A percentile compares a stretch with the other conserved stretches of the same genome.
Conservation (phyloP, 2,888 invertebrate genomes). For the Coenonympha glycerion region DNA sequence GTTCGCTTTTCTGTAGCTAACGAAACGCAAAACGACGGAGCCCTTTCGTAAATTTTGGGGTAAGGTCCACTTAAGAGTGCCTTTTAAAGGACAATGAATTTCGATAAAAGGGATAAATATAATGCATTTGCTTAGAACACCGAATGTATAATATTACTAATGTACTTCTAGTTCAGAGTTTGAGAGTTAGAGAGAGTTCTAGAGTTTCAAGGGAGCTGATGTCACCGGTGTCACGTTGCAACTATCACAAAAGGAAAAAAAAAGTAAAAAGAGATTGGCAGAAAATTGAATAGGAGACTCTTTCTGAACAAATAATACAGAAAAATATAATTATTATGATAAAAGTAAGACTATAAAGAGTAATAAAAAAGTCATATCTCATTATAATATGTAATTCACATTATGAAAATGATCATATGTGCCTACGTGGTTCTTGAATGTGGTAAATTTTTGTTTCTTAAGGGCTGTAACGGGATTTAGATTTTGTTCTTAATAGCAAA, state of each 20-base stretch:
- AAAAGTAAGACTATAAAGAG: constrained; percentile 1
- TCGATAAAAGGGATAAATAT: background rate
- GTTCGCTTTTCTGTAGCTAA: constrained; percentile 13
- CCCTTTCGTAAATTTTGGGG: constrained; percentile 11
- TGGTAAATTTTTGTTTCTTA: background rate
- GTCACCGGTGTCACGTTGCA: too few relatives aligned
- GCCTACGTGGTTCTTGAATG: background rate
- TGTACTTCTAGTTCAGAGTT: too few relatives aligned
- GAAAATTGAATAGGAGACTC: too few relatives aligned
- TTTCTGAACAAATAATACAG: too few relatives aligned
- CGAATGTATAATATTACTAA: too few relatives aligned
- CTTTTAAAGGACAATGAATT: constrained; percentile 3
- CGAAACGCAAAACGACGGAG: constrained; percentile 17
- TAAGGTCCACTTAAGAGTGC: constrained; percentile 10
- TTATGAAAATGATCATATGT: background rate
- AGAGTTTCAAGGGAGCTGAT: background rate
- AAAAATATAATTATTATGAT: background rate
- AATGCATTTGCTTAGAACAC: background rate
- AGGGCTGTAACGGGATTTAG: background rate
- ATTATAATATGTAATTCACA: background rate
- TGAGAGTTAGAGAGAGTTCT: too few relatives aligned
- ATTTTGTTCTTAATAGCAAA: background rate
- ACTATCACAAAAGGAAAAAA: too few relatives aligned
- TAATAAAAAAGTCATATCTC: background rate
- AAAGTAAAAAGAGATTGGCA: too few relatives aligned